phyloP scores from a whole-genome alignment of 2,888 invertebrate species.

The Drosophila pseudotalamancana region DNA sequence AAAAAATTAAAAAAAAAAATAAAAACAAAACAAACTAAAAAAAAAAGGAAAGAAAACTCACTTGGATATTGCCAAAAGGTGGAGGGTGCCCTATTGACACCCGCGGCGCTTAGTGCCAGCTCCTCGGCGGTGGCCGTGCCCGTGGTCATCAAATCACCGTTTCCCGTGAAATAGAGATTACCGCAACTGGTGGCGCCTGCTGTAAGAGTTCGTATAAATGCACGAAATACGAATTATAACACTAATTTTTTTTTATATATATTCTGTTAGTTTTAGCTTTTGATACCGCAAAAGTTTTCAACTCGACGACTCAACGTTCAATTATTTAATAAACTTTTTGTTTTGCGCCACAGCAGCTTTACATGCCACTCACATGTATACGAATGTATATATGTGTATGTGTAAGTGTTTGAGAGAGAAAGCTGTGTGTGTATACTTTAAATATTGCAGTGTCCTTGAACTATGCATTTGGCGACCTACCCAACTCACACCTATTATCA shows the following conservation, averaged over 20 bases:
- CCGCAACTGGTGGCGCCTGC: slow-evolving; percentile 81
- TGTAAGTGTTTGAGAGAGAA: slow-evolving; percentile 19
- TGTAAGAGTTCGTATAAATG: slow-evolving; percentile 3
- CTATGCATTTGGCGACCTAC: slow-evolving; percentile 73
- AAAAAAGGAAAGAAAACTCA: slow-evolving; percentile 84
- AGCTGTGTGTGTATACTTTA: slow-evolving; percentile 67
- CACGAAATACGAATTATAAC: background rate
- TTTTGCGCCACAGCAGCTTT: slow-evolving; percentile 48
- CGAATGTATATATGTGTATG: background rate
- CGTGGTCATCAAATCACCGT: slow-evolving; percentile 81
- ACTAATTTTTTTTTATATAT: background rate
- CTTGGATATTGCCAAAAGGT: slow-evolving; percentile 93
- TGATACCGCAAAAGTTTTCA: slow-evolving; percentile 18
- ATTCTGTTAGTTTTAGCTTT: background rate
- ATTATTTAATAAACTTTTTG: slow-evolving; percentile 67
- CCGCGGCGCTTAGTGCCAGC: slow-evolving; percentile 75
- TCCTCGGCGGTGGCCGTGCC: slow-evolving; percentile 78
- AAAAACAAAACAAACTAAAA: background rate
- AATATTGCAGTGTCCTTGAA: slow-evolving; percentile 81
- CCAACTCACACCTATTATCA: slow-evolving; percentile 10
- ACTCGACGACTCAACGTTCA: slow-evolving; percentile 44
- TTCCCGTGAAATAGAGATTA: slow-evolving; percentile 82
- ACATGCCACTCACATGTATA: slow-evolving; percentile 18
- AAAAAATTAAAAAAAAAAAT: background rate
- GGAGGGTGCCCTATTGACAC: slow-evolving; percentile 79